Evolutionary conservation across 2,888 invertebrate species (phyloP).

Genomic region (Cheilosia pagana): DNA sequence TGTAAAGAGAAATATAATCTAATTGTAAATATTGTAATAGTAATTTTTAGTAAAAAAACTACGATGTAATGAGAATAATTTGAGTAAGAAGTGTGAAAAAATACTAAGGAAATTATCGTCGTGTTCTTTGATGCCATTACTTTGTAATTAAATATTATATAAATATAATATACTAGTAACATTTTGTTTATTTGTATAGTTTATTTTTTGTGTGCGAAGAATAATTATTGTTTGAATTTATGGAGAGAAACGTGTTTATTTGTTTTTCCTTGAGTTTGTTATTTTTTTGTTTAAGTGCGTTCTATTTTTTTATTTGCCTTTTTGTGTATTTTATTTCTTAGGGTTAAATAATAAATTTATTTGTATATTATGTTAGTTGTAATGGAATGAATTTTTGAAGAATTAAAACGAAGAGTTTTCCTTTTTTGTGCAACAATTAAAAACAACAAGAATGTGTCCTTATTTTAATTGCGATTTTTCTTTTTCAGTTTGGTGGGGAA

Average conservation of each 20-base stretch:
- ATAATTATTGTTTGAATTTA: constrained; percentile 23
- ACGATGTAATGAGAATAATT: constrained; percentile 46
- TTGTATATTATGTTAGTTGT: constrained; percentile 65
- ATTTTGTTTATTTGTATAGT: constrained; percentile 47
- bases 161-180: constrained; percentile 3
- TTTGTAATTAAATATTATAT: constrained; percentile 55
- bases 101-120: constrained; percentile 57
- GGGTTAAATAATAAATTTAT: constrained; percentile 45
- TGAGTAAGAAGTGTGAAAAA: constrained; percentile 8
- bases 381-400: constrained; percentile 62
- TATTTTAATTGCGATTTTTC: background rate
- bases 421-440: constrained; percentile 71
- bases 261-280: constrained; percentile 35
- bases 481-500: background rate
- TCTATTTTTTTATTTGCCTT: constrained; percentile 10
- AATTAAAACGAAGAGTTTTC: constrained; percentile 69
- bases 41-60: constrained; percentile 28
- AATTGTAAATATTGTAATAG: constrained; percentile 55
- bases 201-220: constrained; percentile 30
- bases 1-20: constrained; percentile 22
- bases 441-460: constrained; percentile 1
- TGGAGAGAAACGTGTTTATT: constrained; percentile 11
- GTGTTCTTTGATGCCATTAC: constrained; percentile 74
- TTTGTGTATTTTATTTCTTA: constrained; percentile 34
- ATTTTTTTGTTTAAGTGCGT: constrained; percentile 45